Evolutionary conservation across 2,888 invertebrate species (phyloP), one percentile per base, ranked within the genome.

Genomic region (Phaonia tiefii): DNA sequence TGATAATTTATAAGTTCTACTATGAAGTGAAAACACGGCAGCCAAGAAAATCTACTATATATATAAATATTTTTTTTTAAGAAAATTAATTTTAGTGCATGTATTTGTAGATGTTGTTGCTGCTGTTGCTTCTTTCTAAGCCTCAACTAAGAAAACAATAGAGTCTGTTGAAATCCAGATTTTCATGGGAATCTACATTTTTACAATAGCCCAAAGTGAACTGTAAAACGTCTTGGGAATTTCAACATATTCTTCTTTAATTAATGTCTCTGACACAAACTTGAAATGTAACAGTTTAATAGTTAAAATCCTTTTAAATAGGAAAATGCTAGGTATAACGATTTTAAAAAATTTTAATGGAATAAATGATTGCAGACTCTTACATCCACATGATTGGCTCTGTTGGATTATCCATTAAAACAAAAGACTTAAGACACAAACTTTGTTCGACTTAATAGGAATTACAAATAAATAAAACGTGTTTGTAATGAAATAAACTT

Each of bases 161-260:
- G 74, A 39, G 46, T 26, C 56, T 76, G 73, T 76, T 76, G 76
- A 71, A 81, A 81, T 81, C 81, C 71, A 78, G 81, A 81, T 81
- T 81, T 81, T 72, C 81, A 78, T 81, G 81, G 72, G 81, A 81
- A 78, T 22, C n/a, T 51, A 65, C 67, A 42, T 20, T 66, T 54
- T 49, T n/a, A 81, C 81, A 81, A 81, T 81, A 49, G 67, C 26
- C 10, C 2, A 54, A n/a, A 58, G 66, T 51, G 69, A 74, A 69
- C 73, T 51, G 56, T 70, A 65, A 80, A 73, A 46, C 39, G 31
- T 63, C 22, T 63, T 63, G 63, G 42, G 63, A 63, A 76, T 80
- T 80, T 73, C 80, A 74, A 76, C 76, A 80, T 20, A 60, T 31
- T 17, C 37, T 17, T n/a, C 17, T 42, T 39, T 11, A 1, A 54